Evolutionary conservation across 2,113 vertebrate genomes (phyloP).

Genomic region (Hirundichthys speculiger): DNA sequence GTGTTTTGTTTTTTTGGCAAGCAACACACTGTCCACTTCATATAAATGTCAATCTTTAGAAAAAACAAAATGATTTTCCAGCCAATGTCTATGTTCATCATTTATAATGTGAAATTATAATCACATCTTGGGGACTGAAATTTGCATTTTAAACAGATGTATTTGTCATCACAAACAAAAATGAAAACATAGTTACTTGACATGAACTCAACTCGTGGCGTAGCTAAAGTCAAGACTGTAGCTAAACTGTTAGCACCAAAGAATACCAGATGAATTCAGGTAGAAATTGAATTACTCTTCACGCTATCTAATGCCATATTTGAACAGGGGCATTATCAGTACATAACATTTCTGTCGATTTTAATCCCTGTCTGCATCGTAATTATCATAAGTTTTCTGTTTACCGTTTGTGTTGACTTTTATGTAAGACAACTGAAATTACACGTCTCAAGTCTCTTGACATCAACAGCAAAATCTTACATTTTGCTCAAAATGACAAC

Average conservation of each 20-base stretch:
- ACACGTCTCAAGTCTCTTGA: conserved; percentile 24
- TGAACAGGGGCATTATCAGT: neutral
- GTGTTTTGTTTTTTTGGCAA: no score
- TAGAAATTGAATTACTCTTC: neutral
- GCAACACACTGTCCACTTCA: no score
- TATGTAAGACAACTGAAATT: conserved; percentile 13
- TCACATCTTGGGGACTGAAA: conserved; percentile 40
- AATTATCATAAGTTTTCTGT: neutral
- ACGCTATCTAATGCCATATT: neutral
- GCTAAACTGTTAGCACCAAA: neutral
- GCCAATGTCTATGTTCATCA: no score
- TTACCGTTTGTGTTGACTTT: conserved; percentile 1
- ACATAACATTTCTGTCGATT: neutral
- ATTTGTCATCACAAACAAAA: conserved; percentile 30
- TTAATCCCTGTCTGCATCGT: neutral
- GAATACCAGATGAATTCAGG: neutral
- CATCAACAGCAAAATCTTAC: conserved; percentile 13
- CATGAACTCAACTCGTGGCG: neutral
- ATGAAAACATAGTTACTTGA: conserved; percentile 39
- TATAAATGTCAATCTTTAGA: no score
- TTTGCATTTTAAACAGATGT: conserved; percentile 2
- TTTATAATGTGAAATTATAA: no score
- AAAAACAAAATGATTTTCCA: no score
- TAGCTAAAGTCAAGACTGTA: conserved; percentile 6
- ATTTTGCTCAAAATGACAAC: conserved; percentile 9